phyloP scores from a whole-genome alignment of 2,113 vertebrate species.

The Tetrao urogallus region DNA sequence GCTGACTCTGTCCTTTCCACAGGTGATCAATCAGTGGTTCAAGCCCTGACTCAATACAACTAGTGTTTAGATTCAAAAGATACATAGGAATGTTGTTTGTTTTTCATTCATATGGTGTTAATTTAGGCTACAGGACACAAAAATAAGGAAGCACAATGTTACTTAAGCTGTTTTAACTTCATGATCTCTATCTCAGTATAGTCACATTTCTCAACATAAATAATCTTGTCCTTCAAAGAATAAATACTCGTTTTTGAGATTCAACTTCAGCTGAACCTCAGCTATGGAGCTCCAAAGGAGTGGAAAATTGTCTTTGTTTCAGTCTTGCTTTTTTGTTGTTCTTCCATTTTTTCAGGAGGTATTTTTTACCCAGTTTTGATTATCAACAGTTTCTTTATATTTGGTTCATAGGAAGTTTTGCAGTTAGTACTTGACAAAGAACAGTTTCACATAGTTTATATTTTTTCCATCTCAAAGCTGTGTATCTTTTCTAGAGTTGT shows the following conservation, averaged over 20 bases:
- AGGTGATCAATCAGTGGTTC: no score
- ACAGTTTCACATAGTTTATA: not conserved
- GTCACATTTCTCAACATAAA: not conserved
- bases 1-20: no score
- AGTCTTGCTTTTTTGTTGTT: not conserved
- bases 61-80: not conserved
- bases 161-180: not conserved
- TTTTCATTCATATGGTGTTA: not conserved
- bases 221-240: not conserved
- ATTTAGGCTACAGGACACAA: not conserved
- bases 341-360: not conserved
- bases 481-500: not conserved
- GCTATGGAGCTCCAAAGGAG: not conserved
- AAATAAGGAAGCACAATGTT: not conserved
- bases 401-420: not conserved
- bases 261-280: not conserved
- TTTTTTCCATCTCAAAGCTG: not conserved
- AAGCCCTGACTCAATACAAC: no score
- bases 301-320: not conserved
- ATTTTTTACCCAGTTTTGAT: not conserved
- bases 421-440: not conserved
- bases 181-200: not conserved
- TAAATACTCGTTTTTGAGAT: not conserved
- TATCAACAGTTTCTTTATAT: not conserved
- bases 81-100: rapidly evolving